Percentiles rank a stretch among this genome's conserved stretches.
Conservation (phyloP, 2,113 vertebrate species). For the Phalacrocorax brasilianus region DNA sequence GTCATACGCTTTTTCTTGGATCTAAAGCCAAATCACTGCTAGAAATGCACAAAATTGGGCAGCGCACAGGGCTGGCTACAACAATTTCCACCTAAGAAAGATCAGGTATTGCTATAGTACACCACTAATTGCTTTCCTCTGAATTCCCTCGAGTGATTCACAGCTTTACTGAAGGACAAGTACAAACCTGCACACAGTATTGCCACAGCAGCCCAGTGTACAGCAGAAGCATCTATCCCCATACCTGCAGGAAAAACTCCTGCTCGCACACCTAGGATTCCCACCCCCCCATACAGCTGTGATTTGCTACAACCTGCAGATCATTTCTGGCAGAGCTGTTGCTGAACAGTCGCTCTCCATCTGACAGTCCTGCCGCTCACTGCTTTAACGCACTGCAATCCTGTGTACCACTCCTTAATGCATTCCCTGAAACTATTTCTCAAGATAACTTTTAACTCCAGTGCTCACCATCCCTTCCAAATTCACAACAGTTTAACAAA, state of each 20-base stretch:
- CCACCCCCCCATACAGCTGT: not conserved
- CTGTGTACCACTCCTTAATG: not conserved
- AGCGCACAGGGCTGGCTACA: not conserved
- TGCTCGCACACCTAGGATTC: accelerated
- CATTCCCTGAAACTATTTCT: not conserved
- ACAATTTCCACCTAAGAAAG: not conserved
- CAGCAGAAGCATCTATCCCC: not conserved
- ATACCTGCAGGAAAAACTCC: not conserved
- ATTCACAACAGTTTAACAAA: not conserved
- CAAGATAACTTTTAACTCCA: not conserved
- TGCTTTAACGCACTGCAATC: not conserved
- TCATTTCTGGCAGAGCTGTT: not conserved
- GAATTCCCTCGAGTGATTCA: not conserved
- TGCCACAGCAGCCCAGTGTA: not conserved
- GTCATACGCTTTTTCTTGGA: not conserved
- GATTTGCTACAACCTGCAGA: not conserved
- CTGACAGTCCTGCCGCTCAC: not conserved
- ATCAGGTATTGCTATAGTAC: not conserved
- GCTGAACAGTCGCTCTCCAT: not conserved
- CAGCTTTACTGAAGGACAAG: not conserved
- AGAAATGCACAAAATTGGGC: not conserved
- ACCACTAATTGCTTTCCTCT: not conserved
- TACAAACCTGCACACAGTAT: not conserved
- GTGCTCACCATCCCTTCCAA: not conserved
- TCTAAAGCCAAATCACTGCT: not conserved